Evolutionary conservation across 2,113 vertebrate species (phyloP), one percentile per base, ranked within the genome.

Genomic region (Numida meleagris): DNA sequence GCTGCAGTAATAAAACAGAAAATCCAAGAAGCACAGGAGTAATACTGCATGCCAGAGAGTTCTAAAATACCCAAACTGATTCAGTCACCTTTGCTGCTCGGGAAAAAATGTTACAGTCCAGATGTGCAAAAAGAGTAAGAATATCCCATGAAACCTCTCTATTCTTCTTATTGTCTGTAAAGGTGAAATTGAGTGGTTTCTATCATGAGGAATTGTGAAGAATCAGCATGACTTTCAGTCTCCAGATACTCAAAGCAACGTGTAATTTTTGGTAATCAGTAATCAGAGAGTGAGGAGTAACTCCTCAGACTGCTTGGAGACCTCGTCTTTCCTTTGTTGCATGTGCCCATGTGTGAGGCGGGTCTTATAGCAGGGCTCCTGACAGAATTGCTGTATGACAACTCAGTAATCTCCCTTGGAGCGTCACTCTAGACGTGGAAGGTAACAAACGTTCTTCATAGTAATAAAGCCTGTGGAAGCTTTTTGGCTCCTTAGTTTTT

Each of bases 1-100:
- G 45, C 78, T 89, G 23, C 43, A 78, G 68, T 80, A 91, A 91
- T 80, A 85, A 93, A 89, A 82, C 21, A 92, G 55, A 18, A 33
- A 62, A 10, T 91, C 42, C 21, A 18, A 89, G 90, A 91, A 88
- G 42, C 42, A 74, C 42, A 68, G 48, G 72, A 82, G 59, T 89
- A 86, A 71, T 46, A 61, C 21, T 67, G 27, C 25, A 18, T 76
- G 29, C 50, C 13, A 59, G 74, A 82, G 31, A 89, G 50, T 79
- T 93, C 38, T 88, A 31, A 79, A 94, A 79, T 58, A 61, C 24
- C 67, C 29, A n/a, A 34, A 84, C 25, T 4, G 43, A 12, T 82
- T 51, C 51, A n/a, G 17, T 77, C 33, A 27, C 78, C 38, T 79
- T 38, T 73, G 33, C 29, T 16, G 85, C 42, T 6, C 14, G 74